Evolutionary conservation across 1,140 invertebrate genomes (phyloP).

Genomic region (Penaeus chinensis): DNA sequence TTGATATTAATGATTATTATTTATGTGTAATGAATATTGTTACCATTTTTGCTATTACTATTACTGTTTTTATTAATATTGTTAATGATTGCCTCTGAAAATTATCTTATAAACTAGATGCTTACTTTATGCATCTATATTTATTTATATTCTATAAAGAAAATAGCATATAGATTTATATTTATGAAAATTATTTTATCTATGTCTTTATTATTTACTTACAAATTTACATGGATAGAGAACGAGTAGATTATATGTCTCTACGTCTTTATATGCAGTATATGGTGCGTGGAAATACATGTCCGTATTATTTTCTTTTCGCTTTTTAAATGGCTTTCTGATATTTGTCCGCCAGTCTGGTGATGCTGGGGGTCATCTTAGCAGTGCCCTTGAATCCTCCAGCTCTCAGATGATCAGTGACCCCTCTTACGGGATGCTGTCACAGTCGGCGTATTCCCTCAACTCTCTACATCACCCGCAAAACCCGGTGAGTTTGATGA

Average conservation of each 20-base stretch:
- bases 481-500: slow-evolving; percentile 23
- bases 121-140: neutral
- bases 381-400: slow-evolving; percentile 35
- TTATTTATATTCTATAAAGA: neutral
- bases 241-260: neutral
- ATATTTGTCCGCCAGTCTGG: slow-evolving; percentile 1
- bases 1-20: too few species aligned
- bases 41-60: neutral
- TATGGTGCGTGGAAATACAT: too few species aligned
- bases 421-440: slow-evolving; percentile 44
- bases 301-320: neutral
- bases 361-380: slow-evolving; percentile 42
- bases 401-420: slow-evolving; percentile 51
- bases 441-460: slow-evolving; percentile 53
- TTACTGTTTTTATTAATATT: slow-evolving; percentile 16
- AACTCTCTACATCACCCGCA: slow-evolving; percentile 45
- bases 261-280: neutral
- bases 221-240: too few species aligned
- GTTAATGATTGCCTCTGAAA: neutral
- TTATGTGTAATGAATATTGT: too few species aligned
- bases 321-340: neutral
- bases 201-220: too few species aligned
- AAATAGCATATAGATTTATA: too few species aligned
- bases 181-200: too few species aligned
- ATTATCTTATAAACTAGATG: neutral